Conservation (phyloP, 64 coral and sea anemone species). For the Orbicella faveolata region DNA sequence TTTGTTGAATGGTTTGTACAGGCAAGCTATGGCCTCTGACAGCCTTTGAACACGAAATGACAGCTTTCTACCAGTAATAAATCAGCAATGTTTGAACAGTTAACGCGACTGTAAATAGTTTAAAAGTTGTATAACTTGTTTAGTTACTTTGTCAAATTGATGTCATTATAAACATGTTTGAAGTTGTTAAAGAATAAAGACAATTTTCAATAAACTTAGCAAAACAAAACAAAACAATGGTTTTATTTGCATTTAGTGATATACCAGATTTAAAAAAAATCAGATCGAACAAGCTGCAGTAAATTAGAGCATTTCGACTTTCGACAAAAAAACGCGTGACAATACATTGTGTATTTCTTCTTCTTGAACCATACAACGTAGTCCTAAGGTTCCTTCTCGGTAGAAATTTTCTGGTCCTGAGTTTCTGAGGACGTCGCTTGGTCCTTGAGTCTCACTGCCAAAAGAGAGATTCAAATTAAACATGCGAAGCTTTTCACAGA, state of each 20-base stretch:
- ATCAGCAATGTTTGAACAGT: too few relatives aligned
- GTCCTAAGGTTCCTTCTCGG: background rate
- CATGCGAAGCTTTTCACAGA: too few relatives aligned
- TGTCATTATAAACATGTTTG: background rate
- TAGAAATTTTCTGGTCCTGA: background rate
- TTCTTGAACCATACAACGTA: background rate
- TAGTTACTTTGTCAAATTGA: background rate
- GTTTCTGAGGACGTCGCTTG: background rate
- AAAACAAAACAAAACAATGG: background rate
- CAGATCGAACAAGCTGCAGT: background rate
- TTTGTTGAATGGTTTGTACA: too few relatives aligned
- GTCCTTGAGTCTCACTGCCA: slow-evolving; percentile 3
- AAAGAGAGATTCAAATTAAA: background rate
- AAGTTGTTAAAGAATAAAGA: background rate
- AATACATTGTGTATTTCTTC: background rate
- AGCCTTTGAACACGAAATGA: too few relatives aligned
- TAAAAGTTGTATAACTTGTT: background rate
- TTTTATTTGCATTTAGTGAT: background rate
- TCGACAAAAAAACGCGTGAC: background rate
- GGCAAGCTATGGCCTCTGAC: too few relatives aligned
- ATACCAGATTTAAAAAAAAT: background rate
- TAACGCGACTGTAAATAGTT: background rate
- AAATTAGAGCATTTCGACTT: background rate
- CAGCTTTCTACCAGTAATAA: too few relatives aligned
- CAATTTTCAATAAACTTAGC: background rate